Conservation (phyloP, 2,888 invertebrate genomes). For the Phytoseiulus persimilis region DNA sequence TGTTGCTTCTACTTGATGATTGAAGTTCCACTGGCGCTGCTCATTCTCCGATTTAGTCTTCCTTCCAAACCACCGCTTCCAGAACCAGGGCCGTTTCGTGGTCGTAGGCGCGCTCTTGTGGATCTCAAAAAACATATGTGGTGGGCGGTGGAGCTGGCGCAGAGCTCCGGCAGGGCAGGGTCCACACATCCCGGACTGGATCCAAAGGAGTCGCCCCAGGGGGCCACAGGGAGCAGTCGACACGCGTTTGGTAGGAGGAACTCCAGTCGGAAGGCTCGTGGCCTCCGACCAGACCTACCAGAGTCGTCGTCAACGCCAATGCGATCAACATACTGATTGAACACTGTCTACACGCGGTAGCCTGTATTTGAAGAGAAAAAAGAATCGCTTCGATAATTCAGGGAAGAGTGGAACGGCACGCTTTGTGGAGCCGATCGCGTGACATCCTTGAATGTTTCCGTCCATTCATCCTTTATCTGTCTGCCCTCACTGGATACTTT, state of each 20-base stretch:
- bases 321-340: neutral
- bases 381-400: neutral
- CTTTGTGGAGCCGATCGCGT: too few relatives aligned
- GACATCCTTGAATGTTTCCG: too few relatives aligned
- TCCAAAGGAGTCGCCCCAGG: slow-evolving; percentile 16
- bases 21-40: neutral
- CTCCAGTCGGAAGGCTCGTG: neutral
- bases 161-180: slow-evolving; percentile 8
- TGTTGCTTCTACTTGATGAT: neutral
- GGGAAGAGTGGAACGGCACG: neutral
- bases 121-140: slow-evolving; percentile 18
- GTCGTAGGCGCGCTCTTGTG: neutral
- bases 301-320: neutral
- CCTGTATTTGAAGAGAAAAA: neutral
- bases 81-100: slow-evolving; percentile 35
- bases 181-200: neutral
- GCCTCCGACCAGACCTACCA: neutral
- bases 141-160: neutral
- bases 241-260: neutral
- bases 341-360: neutral
- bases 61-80: slow-evolving; percentile 27
- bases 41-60: neutral
- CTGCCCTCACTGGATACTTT: too few relatives aligned
- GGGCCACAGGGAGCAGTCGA: slow-evolving; percentile 29
- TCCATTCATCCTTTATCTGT: too few relatives aligned